Evolutionary conservation across 2,113 vertebrate genomes (phyloP).

Genomic region (Emydocephalus ijimae): DNA sequence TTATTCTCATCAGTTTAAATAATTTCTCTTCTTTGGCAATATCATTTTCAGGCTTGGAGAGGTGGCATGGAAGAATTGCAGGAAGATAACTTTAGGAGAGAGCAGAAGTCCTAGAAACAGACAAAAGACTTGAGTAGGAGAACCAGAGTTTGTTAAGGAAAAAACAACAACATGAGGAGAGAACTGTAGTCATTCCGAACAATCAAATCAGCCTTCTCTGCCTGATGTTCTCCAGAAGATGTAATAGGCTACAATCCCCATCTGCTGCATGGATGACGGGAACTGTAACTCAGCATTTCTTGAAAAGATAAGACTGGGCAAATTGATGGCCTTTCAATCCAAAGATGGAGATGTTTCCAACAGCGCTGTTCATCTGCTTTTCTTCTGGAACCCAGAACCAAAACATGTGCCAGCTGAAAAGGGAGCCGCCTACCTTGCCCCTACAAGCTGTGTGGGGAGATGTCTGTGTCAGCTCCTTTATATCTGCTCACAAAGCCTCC

Average conservation of each 20-base stretch:
- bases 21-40: neutral
- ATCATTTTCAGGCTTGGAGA: neutral
- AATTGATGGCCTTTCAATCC: neutral
- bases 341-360: neutral
- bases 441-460: constrained; percentile 31
- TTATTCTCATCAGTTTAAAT: neutral
- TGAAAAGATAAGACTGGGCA: neutral
- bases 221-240: neutral
- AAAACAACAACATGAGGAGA: neutral
- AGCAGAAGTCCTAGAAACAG: neutral
- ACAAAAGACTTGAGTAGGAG: neutral
- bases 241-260: neutral
- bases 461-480: constrained; percentile 52
- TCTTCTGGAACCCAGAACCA: neutral
- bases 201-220: neutral
- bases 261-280: neutral
- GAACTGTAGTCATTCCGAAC: neutral
- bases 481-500: constrained; percentile 41
- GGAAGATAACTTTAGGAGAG: neutral
- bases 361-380: neutral
- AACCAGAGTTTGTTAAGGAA: neutral
- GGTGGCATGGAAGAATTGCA: neutral
- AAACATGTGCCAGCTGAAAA: neutral
- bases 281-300: neutral
- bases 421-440: neutral